Evolutionary conservation across 2,888 invertebrate genomes (phyloP).

Genomic region (Leucoma salicis): DNA sequence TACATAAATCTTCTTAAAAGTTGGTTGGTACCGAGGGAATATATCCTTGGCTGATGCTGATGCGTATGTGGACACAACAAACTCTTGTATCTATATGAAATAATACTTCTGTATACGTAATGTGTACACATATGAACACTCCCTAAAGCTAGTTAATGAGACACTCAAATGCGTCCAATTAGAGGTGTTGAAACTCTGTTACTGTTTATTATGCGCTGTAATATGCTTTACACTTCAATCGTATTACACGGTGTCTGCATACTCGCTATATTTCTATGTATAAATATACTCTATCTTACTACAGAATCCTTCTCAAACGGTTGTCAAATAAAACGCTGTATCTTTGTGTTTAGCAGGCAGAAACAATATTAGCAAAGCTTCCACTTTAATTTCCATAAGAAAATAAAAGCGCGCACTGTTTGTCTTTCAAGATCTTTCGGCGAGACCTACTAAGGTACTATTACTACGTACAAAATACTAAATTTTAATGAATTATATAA

Average conservation of each 20-base stretch:
- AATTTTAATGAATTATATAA: too few relatives aligned
- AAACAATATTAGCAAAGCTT: slow-evolving; percentile 43
- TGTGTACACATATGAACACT: neutral
- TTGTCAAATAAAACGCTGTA: slow-evolving; percentile 43
- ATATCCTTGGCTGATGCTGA: too few relatives aligned
- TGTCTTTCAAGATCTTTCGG: slow-evolving; percentile 28
- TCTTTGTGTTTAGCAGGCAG: slow-evolving; percentile 37
- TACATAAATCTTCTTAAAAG: too few relatives aligned
- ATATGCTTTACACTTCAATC: neutral
- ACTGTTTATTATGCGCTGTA: neutral
- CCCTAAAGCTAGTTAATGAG: slow-evolving; percentile 15
- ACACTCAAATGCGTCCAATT: slow-evolving; percentile 19
- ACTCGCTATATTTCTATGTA: neutral
- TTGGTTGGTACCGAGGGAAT: too few relatives aligned
- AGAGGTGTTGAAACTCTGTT: neutral
- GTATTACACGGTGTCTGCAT: neutral
- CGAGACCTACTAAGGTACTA: slow-evolving; percentile 8
- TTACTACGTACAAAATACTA: too few relatives aligned
- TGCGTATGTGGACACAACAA: too few relatives aligned
- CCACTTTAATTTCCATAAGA: slow-evolving; percentile 51
- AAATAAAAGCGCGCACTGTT: slow-evolving; percentile 45
- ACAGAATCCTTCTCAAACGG: slow-evolving; percentile 6
- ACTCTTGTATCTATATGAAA: too few relatives aligned
- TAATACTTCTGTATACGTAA: neutral
- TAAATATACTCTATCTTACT: neutral